Evolutionary conservation across 2,888 invertebrate genomes (phyloP), one percentile per base, ranked within the genome.

Genomic region (Tinea semifulvella): DNA sequence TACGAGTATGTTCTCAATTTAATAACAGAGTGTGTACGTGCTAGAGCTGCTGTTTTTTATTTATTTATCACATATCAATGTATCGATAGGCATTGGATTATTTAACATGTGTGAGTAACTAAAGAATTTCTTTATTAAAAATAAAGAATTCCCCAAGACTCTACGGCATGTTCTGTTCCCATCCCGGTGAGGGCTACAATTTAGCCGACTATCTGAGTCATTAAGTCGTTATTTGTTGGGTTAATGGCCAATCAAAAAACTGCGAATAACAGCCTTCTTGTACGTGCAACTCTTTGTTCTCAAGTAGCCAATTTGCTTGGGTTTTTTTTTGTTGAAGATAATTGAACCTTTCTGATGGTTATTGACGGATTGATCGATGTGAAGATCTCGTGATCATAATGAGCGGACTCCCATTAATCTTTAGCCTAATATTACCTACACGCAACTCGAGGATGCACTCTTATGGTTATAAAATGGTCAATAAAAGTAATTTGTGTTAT

Each of bases 181-280:
- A 40, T 40, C 40, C 20, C 11, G 22, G 40, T 40, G 20, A 40
- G 40, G 31, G 18, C 43, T 31, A 43, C 43, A 43, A 43, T 43
- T 43, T 43, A 43, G 18, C 2, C 5, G 5, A 16, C 35, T 19
- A 19, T 31, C 43, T 31, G n/a, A 43, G 43, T 43, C 43, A 43
- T 43, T 43, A 43, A 16, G 43, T 31, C 43, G 43, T 31, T 43
- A 31, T 43, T 43, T 43, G 43, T 31, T 18, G 43, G 43, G 31
- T 31, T 31, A 31, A 43, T 43, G 43, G 43, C 11, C 43, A 20
- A 43, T 43, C 43, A 43, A 43, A 43, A 43, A 43, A 43, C 43
- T 31, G 43, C 43, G 28, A 43, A 31, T 28, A 31, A 43, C 40
- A 38, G 16, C 42, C 22, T 17, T 14, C 27, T 22, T 16, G 27